These are phyloP conservation scores for Lithophane ornitopus DNA, from an alignment of 2,888 invertebrate genomes.

Conservation along the genomic window DNA sequence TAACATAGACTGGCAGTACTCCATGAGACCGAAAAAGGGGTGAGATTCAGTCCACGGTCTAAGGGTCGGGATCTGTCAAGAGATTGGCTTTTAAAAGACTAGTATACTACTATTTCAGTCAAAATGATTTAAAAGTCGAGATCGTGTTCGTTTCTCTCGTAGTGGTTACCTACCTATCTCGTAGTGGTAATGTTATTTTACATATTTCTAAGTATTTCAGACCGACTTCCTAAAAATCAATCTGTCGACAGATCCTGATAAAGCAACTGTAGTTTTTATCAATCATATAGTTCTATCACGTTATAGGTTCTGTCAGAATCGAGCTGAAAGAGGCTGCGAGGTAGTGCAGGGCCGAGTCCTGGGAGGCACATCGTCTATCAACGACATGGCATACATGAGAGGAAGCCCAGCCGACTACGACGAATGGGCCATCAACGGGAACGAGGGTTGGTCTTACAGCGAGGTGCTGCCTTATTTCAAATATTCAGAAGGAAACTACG, in stretches of 20 bases:
- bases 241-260: slow-evolving; percentile 59
- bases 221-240: slow-evolving; percentile 32
- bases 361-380: slow-evolving; percentile 86
- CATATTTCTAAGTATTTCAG: not conserved
- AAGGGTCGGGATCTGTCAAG: slow-evolving; percentile 62
- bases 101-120: not conserved
- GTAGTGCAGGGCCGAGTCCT: slow-evolving; percentile 85
- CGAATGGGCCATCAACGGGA: slow-evolving; percentile 85
- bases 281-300: slow-evolving; percentile 71
- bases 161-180: not conserved
- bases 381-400: slow-evolving; percentile 87
- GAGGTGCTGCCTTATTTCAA: slow-evolving; percentile 86
- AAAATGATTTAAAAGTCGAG: not conserved
- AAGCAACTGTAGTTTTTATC: slow-evolving; percentile 69
- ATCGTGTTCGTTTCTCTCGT: not conserved
- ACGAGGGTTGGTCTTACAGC: slow-evolving; percentile 85
- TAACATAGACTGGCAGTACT: slow-evolving; percentile 84
- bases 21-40: slow-evolving; percentile 87
- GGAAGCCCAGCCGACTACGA: slow-evolving; percentile 88
- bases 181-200: slow-evolving; percentile 2
- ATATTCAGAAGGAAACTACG: slow-evolving; percentile 88
- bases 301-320: slow-evolving; percentile 86
- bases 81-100: slow-evolving; percentile 44
- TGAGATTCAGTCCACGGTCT: slow-evolving; percentile 66
- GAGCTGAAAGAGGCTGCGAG: slow-evolving; percentile 80